Evolutionary conservation across 1,140 invertebrate genomes (phyloP), one percentile per base, ranked within the genome.

Genomic region (Cardiocondyla obscurior): DNA sequence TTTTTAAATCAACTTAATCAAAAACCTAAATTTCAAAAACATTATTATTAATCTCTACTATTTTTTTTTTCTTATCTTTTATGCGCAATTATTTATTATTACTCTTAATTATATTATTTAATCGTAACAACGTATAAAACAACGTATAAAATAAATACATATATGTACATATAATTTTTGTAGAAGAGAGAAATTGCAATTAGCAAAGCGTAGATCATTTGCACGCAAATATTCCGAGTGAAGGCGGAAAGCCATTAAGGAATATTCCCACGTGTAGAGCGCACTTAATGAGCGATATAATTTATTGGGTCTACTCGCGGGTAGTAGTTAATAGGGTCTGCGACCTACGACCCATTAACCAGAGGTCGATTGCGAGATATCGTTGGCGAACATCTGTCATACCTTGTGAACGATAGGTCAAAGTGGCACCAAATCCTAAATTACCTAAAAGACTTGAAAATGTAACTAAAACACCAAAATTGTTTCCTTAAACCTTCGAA

Each of bases 281-380:
- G 51, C 84, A 82, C 67, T 91, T 89, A 90, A 90, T 89, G 89
- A 90, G 84, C 85, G 85, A 84, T 86, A 90, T 90, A 88, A 91
- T 90, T 91, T 91, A 91, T 91, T 79, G 82, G 76, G 62, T 74
- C 77, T 88, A 88, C 86, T 88, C 73, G 86, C 83, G 83, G 86
- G 72, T 88, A 57, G 28, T 53, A 81, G 86, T 88, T 88, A 88
- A 88, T 88, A 88, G 87, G 74, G 74, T 81, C 79, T 55, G 64
- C 72, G 87, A 85, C 79, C 87, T 88, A 67, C 83, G 86, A 65
- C 60, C 79, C 79, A 88, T 88, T 88, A 88, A 88, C 67, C 39
- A 39, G 51, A 84, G 55, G 62, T 64, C 53, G 69, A 57, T 87
- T 67, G 67, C 73, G 77, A 84, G 74, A 79, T 79, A 79, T 79